These are phyloP conservation scores for Nephrotoma flavescens DNA, from an alignment of 2,888 invertebrate species.

Conservation along the genomic window DNA sequence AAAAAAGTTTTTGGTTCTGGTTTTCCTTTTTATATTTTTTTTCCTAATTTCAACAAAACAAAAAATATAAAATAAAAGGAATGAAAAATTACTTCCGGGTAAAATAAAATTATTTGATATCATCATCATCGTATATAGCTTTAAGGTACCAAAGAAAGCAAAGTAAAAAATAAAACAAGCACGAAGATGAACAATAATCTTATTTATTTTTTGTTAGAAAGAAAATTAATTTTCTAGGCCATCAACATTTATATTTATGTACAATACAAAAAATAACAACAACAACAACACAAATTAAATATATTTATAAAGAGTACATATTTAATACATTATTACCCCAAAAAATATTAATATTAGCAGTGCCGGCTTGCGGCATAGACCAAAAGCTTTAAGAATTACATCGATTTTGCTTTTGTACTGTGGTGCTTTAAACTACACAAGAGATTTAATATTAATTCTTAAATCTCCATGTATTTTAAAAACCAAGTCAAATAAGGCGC, in stretches of 20 bases:
- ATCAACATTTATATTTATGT: neutral
- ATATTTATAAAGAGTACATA: too few relatives aligned
- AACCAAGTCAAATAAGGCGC: too few relatives aligned
- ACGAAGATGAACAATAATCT: neutral
- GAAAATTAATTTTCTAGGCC: neutral
- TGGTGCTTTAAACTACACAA: too few relatives aligned
- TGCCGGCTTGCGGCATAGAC: too few relatives aligned
- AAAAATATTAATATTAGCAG: too few relatives aligned
- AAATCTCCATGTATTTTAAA: too few relatives aligned
- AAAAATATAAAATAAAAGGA: neutral
- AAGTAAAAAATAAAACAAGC: neutral
- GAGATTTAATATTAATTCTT: too few relatives aligned
- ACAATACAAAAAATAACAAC: too few relatives aligned
- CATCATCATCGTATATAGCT: neutral
- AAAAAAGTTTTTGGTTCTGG: neutral
- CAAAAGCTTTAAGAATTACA: too few relatives aligned
- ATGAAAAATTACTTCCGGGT: neutral
- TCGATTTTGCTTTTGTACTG: too few relatives aligned
- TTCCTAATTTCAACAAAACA: neutral
- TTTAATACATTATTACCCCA: too few relatives aligned
- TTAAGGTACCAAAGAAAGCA: neutral
- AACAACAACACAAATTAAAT: too few relatives aligned
- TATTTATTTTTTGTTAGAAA: neutral
- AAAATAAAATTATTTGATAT: neutral
- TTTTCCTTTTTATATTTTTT: neutral